Conservation (phyloP, 2,888 invertebrate genomes). For the Nomada fabriciana region DNA sequence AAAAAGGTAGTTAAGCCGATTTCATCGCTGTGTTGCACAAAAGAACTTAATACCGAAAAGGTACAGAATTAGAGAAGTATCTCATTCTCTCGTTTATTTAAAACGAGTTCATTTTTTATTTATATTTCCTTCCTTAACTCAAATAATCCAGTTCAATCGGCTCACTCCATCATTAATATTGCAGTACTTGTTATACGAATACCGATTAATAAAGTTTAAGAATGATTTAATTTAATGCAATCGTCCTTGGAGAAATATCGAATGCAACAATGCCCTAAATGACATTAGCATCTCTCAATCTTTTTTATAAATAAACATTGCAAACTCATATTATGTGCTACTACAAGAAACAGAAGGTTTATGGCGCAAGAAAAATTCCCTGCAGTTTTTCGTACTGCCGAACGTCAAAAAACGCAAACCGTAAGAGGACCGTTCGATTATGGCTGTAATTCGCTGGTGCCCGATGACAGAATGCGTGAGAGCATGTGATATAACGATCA, state of each 20-base stretch:
- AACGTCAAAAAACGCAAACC: too few relatives aligned
- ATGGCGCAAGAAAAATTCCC: not conserved
- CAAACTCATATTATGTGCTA: not conserved
- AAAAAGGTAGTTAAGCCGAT: conserved; percentile 79
- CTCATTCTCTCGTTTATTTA: not conserved
- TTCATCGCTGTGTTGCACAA: conserved; percentile 63
- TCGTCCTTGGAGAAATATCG: too few relatives aligned
- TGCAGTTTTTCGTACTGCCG: not conserved
- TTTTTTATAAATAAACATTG: too few relatives aligned
- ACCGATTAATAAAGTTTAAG: too few relatives aligned
- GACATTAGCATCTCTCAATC: too few relatives aligned
- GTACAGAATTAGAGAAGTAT: not conserved
- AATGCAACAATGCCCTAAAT: too few relatives aligned
- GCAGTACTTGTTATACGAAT: too few relatives aligned
- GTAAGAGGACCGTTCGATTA: not conserved
- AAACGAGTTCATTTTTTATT: conserved; percentile 12
- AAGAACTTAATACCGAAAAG: conserved; percentile 62
- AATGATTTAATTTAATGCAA: too few relatives aligned
- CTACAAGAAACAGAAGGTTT: not conserved
- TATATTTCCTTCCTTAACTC: too few relatives aligned
- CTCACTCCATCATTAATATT: not conserved
- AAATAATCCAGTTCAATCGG: not conserved
- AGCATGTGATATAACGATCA: conserved; percentile 43
- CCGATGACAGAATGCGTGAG: conserved; percentile 18
- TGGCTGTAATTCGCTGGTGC: conserved; percentile 14